A percentile compares a stretch with the other conserved stretches of the same genome.
Conservation (phyloP, 2,113 vertebrate genomes). For the Athene noctua region DNA sequence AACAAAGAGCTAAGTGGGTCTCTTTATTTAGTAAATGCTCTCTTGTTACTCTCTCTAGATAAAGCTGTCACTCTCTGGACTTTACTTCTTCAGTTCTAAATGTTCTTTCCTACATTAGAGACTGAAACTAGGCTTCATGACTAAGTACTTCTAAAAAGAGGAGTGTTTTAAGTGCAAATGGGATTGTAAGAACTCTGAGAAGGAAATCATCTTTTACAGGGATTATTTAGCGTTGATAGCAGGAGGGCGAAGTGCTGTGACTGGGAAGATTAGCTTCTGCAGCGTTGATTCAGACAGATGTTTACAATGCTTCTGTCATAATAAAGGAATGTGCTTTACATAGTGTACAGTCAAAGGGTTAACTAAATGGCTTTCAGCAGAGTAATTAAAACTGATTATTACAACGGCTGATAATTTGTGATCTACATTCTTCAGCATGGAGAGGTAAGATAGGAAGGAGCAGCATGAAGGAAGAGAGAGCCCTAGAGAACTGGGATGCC, state of each 20-base stretch:
- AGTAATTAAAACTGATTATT: background rate
- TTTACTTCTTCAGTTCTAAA: background rate
- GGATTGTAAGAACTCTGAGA: background rate
- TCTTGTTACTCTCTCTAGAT: background rate
- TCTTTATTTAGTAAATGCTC: background rate
- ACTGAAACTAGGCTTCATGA: background rate
- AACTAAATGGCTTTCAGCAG: background rate
- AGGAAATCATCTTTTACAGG: background rate
- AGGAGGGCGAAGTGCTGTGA: background rate
- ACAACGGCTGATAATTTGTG: background rate
- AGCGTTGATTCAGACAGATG: background rate
- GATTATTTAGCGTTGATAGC: background rate
- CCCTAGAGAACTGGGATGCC: background rate
- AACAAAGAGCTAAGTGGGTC: background rate
- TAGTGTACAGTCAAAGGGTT: background rate
- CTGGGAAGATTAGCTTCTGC: background rate
- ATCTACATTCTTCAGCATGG: background rate
- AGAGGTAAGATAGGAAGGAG: background rate
- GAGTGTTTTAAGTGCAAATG: background rate
- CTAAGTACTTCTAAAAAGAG: background rate
- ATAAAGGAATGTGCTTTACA: background rate
- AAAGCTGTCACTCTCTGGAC: background rate
- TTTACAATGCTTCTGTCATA: background rate
- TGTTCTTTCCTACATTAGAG: background rate
- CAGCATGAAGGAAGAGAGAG: background rate